Base-by-base conservation (phyloP, 2,797 vertebrate genomes). In the Sebastes cheni region DNA sequence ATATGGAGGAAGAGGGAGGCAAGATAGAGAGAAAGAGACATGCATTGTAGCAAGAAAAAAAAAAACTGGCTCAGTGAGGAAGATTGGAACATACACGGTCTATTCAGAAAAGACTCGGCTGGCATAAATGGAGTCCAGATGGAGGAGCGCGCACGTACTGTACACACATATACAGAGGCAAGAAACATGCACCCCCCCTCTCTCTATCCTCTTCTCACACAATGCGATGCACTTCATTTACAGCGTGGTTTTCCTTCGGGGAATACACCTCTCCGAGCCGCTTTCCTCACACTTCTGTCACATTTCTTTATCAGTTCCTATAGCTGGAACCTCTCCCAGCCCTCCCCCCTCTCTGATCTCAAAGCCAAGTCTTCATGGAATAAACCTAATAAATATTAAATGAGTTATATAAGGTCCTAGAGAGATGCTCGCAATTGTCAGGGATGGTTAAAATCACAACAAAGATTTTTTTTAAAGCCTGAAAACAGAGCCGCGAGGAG, bases 171-270 rank as follows among this genome's bases (percentile, higher is more conserved):
- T 56, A 88, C 59, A 82, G 29, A 76, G 32, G 56, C 67, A 68
- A 60, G 32, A 78, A 34, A 84, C 86, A 76, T 6, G n/a, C 50
- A 7, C 1, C 13, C 16, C 16, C 77, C 42, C 29, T 4, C 10
- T 32, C 32, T 42, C 52, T 11, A 18, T 77, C 55, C 34, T 73
- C 59, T 59, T 65, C 83, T 81, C 81, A 67, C 73, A 82, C 85
- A 75, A 67, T 29, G 69, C 30, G 16, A 82, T 82, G 67, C 91
- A 88, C 87, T 93, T 92, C 86, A 93, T 92, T 90, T 90, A 85
- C 91, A 89, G 54, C 79, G 30, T 76, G 75, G 64, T 75, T 85
- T 70, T 72, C 87, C 87, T 77, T 36, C 32, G 68, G 81, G 88
- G 82, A 67, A 70, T 72, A 62, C 81, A 91, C 86, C 87, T 90